phyloP scores from a whole-genome alignment of 2,888 invertebrate species.

The Hydroisotoma schaefferi region DNA sequence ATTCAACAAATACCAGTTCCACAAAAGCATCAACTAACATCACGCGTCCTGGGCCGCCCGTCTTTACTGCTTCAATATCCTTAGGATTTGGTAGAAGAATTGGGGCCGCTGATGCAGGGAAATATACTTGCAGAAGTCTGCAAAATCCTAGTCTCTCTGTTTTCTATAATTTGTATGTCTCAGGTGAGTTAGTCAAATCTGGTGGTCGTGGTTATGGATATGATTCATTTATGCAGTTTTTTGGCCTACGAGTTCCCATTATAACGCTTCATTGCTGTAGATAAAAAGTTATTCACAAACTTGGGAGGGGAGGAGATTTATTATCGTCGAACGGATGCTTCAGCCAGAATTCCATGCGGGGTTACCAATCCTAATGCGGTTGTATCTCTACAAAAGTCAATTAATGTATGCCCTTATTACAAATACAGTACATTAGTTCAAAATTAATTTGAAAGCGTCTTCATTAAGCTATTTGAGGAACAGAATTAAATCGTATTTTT shows the following conservation, averaged over 20 bases:
- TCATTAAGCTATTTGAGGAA: neutral
- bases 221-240: neutral
- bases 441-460: neutral
- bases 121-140: constrained; percentile 41
- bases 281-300: constrained; percentile 33
- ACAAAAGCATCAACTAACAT: neutral
- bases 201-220: too few species aligned
- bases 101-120: constrained; percentile 35
- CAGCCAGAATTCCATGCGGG: constrained; percentile 39
- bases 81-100: constrained; percentile 27
- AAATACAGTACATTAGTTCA: neutral
- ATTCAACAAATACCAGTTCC: constrained; percentile 34
- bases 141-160: constrained; percentile 34
- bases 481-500: neutral
- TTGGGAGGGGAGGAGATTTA: constrained; percentile 34
- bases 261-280: constrained; percentile 13
- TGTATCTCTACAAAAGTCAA: constrained; percentile 42
- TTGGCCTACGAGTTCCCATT: too few species aligned
- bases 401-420: constrained; percentile 27
- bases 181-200: constrained; percentile 10
- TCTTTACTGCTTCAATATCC: constrained; percentile 27
- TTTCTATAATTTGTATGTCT: constrained; percentile 26
- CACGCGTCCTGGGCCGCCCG: constrained; percentile 3
- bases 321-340: constrained; percentile 28
- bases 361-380: constrained; percentile 37